Percentiles rank a stretch among this genome's conserved stretches.
phyloP scores from a whole-genome alignment of 2,797 vertebrate genomes.

The Gobio occitaniae region DNA sequence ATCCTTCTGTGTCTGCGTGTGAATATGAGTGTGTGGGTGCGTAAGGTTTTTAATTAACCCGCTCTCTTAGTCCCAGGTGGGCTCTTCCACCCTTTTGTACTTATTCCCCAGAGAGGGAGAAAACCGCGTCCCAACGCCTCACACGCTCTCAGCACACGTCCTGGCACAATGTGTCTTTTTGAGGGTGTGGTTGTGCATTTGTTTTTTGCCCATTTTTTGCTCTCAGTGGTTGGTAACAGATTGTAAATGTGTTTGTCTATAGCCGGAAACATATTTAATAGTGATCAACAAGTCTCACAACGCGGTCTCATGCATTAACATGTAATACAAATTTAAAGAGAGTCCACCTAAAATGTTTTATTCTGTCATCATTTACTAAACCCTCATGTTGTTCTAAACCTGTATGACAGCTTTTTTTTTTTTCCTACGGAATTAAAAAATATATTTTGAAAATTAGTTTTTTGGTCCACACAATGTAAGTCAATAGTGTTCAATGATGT shows the following conservation, averaged over 20 bases:
- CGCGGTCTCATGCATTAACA: neutral
- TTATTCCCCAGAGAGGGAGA: slow-evolving; percentile 56
- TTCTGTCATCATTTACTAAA: neutral
- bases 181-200: slow-evolving; percentile 11
- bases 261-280: slow-evolving; percentile 11
- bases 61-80: slow-evolving; percentile 54
- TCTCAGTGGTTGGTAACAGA: slow-evolving; percentile 30
- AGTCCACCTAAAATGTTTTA: neutral
- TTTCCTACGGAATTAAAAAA: neutral
- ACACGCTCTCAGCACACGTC: slow-evolving; percentile 39
- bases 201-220: neutral
- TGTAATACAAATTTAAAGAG: neutral
- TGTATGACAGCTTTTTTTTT: neutral
- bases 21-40: slow-evolving; percentile 24
- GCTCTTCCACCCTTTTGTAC: slow-evolving; percentile 55
- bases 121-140: slow-evolving; percentile 64
- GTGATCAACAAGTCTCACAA: neutral
- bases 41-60: slow-evolving; percentile 55
- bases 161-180: slow-evolving; percentile 32
- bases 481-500: neutral
- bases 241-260: slow-evolving; percentile 22
- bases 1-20: slow-evolving; percentile 41
- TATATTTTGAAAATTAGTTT: neutral
- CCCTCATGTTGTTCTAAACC: neutral
- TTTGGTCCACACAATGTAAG: neutral